Evolutionary conservation across 2,797 vertebrate genomes (phyloP), one percentile per base, ranked within the genome.

Genomic region (Oreortyx pictus): DNA sequence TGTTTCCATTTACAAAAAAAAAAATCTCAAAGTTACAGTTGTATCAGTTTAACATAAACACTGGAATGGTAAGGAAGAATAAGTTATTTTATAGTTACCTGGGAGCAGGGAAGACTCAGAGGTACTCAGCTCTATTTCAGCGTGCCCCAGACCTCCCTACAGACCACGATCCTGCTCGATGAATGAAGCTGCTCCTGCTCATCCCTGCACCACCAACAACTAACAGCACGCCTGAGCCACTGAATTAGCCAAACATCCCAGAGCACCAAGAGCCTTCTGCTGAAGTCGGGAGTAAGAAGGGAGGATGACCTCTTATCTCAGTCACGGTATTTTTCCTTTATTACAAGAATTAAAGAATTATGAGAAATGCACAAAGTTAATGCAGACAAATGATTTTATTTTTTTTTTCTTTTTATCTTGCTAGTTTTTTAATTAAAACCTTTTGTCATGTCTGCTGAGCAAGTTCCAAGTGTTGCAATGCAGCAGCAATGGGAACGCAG

Each of bases 381-480:
- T 94, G 79, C 81, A 92, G 86, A 95, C 87, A 95, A 97, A 96
- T 90, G 19, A 73, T 93, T 93, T 88, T 88, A 56, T n/a, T 56
- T 33, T 56, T 82, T 82, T 88, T 90, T 93, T 95, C 96, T 90
- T 93, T 95, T 90, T 92, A 97, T 95, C 92, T 95, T 22, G 7
- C 88, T 91, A 91, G 91, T 97, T 94, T 97, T 97, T 97, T 97
- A 97, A 97, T 97, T 97, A 97, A 97, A 97, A 90, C 90, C 93
- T 96, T 97, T 97, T 96, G 96, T 97, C 94, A 95, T 93, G 64
- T 96, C 90, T 96, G 89, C 96, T 95, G 93, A 90, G 89, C 88
- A 94, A 97, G 96, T 97, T 97, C 95, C 94, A 97, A 97, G 96
- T 92, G 91, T 91, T 94, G 92, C 90, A 94, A 52, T 73, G 82